Evolutionary conservation across 2,888 invertebrate genomes (phyloP).

Genomic region (Watsonalla binaria): DNA sequence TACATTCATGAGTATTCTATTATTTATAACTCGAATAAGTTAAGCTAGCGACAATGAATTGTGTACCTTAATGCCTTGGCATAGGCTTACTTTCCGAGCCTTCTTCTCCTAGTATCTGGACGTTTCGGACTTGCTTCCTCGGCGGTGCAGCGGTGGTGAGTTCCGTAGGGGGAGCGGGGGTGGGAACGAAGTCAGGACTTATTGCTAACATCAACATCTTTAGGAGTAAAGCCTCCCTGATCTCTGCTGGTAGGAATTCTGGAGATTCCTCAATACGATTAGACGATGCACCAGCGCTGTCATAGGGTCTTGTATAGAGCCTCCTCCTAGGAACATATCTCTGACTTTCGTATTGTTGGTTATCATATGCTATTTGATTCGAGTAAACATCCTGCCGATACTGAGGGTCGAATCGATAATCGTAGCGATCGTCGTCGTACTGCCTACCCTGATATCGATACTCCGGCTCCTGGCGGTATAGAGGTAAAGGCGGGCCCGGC

Average conservation of each 20-base stretch:
- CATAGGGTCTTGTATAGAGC: slow-evolving; percentile 56
- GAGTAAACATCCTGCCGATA: slow-evolving; percentile 58
- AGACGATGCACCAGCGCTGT: slow-evolving; percentile 57
- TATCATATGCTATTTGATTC: slow-evolving; percentile 58
- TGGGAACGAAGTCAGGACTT: slow-evolving; percentile 77
- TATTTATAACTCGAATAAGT: slow-evolving; percentile 32
- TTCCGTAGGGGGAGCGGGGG: slow-evolving; percentile 61
- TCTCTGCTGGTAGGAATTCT: slow-evolving; percentile 83
- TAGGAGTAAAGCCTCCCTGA: slow-evolving; percentile 83
- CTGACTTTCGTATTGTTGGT: slow-evolving; percentile 67
- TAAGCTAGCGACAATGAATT: slow-evolving; percentile 22
- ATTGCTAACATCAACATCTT: slow-evolving; percentile 86
- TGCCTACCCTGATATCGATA: slow-evolving; percentile 49
- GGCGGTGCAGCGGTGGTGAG: slow-evolving; percentile 72
- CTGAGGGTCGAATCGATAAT: slow-evolving; percentile 60
- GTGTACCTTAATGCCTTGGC: slow-evolving; percentile 44
- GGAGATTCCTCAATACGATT: slow-evolving; percentile 72
- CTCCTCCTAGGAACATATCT: slow-evolving; percentile 64
- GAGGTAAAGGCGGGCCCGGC: slow-evolving; percentile 42
- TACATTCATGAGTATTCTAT: slow-evolving; percentile 58
- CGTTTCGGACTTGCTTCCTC: slow-evolving; percentile 82
- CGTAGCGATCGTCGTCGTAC: slow-evolving; percentile 64
- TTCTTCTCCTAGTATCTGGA: slow-evolving; percentile 85
- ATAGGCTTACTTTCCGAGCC: slow-evolving; percentile 56
- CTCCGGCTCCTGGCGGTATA: slow-evolving; percentile 47